Conservation (phyloP, 2,888 invertebrate genomes). For the Zelleria hepariella region DNA sequence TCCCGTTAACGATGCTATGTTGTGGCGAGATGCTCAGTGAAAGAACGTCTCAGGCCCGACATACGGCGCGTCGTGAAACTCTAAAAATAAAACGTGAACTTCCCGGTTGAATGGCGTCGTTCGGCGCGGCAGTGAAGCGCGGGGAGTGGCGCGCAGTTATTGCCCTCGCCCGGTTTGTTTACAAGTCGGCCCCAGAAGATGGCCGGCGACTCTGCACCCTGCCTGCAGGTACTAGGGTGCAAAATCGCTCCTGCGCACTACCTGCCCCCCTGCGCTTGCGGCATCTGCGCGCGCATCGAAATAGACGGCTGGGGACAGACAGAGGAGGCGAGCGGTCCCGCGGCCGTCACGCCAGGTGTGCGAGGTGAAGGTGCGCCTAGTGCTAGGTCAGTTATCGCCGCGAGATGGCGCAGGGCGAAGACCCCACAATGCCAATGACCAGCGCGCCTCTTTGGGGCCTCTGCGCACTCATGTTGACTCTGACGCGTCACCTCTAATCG, state of each 20-base stretch:
- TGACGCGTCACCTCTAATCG: neutral
- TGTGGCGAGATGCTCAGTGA: neutral
- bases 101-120: slow-evolving; percentile 70
- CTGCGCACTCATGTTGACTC: slow-evolving; percentile 14
- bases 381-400: slow-evolving; percentile 58
- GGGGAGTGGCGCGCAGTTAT: slow-evolving; percentile 59
- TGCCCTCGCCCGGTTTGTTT: slow-evolving; percentile 70
- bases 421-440: slow-evolving; percentile 46
- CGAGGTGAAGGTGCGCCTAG: slow-evolving; percentile 39
- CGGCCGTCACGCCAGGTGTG: slow-evolving; percentile 4
- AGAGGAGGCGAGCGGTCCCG: neutral
- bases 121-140: slow-evolving; percentile 40
- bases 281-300: slow-evolving; percentile 65
- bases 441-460: slow-evolving; percentile 39
- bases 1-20: neutral
- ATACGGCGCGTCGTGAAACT: slow-evolving; percentile 44
- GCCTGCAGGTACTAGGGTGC: slow-evolving; percentile 37
- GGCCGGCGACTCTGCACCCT: slow-evolving; percentile 45
- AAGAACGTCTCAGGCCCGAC: slow-evolving; percentile 7
- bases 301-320: slow-evolving; percentile 61
- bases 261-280: slow-evolving; percentile 49
- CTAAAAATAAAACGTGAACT: slow-evolving; percentile 70
- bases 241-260: slow-evolving; percentile 27
- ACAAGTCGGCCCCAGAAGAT: slow-evolving; percentile 44
- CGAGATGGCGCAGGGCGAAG: slow-evolving; percentile 34